Percentiles rank a stretch among this genome's conserved stretches.
Conservation (phyloP, 2,888 invertebrate species). For the Lingula anatina region DNA sequence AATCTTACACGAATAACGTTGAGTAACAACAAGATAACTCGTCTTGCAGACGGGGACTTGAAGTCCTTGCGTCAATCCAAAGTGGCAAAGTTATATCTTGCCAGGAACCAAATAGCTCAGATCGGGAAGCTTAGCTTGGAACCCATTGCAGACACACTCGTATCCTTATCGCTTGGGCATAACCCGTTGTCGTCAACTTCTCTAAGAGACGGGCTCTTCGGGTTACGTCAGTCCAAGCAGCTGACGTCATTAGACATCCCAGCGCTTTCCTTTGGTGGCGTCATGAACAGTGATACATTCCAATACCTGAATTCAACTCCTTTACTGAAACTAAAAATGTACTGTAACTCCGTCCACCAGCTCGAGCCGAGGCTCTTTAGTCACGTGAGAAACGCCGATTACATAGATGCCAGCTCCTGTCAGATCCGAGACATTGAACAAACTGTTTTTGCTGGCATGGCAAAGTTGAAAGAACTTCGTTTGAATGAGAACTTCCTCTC, state of each 20-base stretch:
- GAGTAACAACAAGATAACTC: conserved; percentile 20
- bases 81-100: conserved; percentile 19
- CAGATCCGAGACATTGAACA: conserved; percentile 13
- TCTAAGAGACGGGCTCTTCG: conserved; percentile 16
- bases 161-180: conserved; percentile 25
- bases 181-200: conserved; percentile 21
- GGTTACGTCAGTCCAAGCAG: conserved; percentile 14
- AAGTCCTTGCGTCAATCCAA: conserved; percentile 11
- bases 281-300: conserved; percentile 22
- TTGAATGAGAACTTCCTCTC: conserved; percentile 21
- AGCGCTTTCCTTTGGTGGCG: conserved; percentile 18
- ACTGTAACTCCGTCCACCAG: conserved; percentile 18
- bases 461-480: conserved; percentile 16
- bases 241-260: conserved; percentile 26
- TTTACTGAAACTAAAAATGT: conserved; percentile 21
- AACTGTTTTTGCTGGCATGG: conserved; percentile 21
- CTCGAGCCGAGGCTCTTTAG: conserved; percentile 15
- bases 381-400: conserved; percentile 18
- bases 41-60: conserved; percentile 19
- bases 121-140: conserved; percentile 17
- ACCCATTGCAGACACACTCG: conserved; percentile 14
- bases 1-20: conserved; percentile 16
- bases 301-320: conserved; percentile 16
- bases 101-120: conserved; percentile 19
- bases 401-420: conserved; percentile 22